Evolutionary conservation across 2,888 invertebrate genomes (phyloP).

Genomic region (Dryobota labecula): DNA sequence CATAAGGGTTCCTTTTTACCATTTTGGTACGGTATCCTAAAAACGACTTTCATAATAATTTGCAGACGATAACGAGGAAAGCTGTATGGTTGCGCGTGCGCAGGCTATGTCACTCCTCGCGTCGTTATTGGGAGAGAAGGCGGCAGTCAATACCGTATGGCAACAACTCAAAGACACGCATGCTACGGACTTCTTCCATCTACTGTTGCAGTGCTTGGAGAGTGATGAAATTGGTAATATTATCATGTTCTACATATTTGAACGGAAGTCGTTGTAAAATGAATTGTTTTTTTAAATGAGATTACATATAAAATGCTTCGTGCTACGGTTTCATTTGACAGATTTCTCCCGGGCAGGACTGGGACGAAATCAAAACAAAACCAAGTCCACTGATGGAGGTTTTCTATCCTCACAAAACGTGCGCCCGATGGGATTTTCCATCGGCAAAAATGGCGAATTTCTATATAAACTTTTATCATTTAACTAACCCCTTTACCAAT

Average conservation of each 20-base stretch:
- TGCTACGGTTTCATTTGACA: background rate
- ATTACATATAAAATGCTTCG: background rate
- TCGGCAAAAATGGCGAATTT: background rate
- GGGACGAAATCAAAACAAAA: background rate
- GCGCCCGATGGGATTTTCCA: too few species aligned
- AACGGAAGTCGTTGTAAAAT: background rate
- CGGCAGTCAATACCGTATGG: slow-evolving; percentile 79
- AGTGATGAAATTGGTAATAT: slow-evolving; percentile 76
- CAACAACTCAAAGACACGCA: slow-evolving; percentile 70
- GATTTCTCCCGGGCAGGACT: background rate
- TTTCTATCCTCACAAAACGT: background rate
- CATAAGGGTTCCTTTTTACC: too few species aligned
- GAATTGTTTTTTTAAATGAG: background rate
- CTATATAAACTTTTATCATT: background rate
- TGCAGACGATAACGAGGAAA: slow-evolving; percentile 72
- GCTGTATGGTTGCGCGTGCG: slow-evolving; percentile 71
- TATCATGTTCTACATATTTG: background rate
- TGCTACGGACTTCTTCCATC: slow-evolving; percentile 70
- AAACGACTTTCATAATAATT: too few species aligned
- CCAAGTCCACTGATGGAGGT: background rate
- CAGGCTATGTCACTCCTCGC: slow-evolving; percentile 78
- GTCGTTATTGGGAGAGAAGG: slow-evolving; percentile 73
- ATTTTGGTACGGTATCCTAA: too few species aligned
- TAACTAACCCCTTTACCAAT: background rate
- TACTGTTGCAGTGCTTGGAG: slow-evolving; percentile 78